phyloP scores from a whole-genome alignment of 2,113 vertebrate genomes.

The Platichthys flesus region DNA sequence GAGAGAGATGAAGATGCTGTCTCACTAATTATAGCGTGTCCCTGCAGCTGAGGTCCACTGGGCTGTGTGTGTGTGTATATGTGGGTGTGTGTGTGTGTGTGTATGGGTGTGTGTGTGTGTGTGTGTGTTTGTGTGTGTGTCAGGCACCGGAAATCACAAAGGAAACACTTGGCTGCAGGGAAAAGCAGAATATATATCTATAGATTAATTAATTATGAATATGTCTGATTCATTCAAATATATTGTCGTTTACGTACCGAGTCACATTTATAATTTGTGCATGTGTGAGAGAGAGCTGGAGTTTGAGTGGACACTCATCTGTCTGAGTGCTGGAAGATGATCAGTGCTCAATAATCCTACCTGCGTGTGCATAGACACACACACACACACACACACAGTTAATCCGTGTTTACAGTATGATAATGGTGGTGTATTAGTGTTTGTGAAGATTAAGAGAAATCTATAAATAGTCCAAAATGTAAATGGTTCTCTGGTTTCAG shows the following conservation, averaged over 20 bases:
- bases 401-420: conserved; percentile 42
- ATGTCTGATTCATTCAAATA: not conserved
- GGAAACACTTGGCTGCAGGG: not conserved
- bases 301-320: conserved; percentile 45
- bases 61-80: conserved; percentile 25
- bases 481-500: not conserved
- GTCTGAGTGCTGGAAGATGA: conserved; percentile 62
- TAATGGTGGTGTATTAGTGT: conserved; percentile 3
- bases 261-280: not conserved
- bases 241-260: not conserved
- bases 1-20: conserved; percentile 63
- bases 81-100: not conserved
- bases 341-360: conserved; percentile 66
- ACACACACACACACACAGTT: conserved; percentile 31
- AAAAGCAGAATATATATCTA: no score
- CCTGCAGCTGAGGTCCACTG: conserved; percentile 62
- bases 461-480: conserved; percentile 34
- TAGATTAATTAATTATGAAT: no score
- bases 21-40: conserved; percentile 74
- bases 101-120: not conserved
- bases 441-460: not conserved
- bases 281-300: conserved; percentile 22
- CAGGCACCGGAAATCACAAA: not conserved
- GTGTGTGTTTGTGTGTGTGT: conserved; percentile 10
- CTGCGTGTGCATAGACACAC: conserved; percentile 22